These are phyloP conservation scores for Pocillopora meandrina DNA, from an alignment of 92 coral and sea anemone genomes.

Conservation along the genomic window DNA sequence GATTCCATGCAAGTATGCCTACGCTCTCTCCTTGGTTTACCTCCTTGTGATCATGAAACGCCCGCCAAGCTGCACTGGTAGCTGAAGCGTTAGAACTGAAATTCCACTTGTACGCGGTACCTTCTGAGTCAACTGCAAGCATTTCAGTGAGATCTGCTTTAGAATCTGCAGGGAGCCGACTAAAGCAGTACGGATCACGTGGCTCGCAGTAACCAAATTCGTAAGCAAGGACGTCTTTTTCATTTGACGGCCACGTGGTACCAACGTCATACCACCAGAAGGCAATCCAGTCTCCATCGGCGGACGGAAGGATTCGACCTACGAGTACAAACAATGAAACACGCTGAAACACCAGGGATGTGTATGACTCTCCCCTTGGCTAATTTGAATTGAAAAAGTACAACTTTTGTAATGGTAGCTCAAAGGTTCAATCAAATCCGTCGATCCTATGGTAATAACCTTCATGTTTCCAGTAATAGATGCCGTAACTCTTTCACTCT, in stretches of 20 bases:
- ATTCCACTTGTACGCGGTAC: slow-evolving; percentile 52
- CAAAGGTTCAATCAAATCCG: too few species aligned
- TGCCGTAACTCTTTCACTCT: too few species aligned
- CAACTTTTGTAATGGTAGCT: too few species aligned
- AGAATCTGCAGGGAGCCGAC: slow-evolving; percentile 67
- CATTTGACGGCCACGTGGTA: slow-evolving; percentile 50
- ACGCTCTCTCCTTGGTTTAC: slow-evolving; percentile 11
- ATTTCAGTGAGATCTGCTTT: slow-evolving; percentile 59
- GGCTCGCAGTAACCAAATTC: slow-evolving; percentile 59
- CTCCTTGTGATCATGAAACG: slow-evolving; percentile 68
- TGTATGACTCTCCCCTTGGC: too few species aligned
- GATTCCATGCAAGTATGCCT: slow-evolving; percentile 43
- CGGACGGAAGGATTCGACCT: background rate
- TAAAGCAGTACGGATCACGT: slow-evolving; percentile 59
- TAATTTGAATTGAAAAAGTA: too few species aligned
- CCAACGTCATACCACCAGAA: slow-evolving; percentile 75
- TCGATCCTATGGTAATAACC: too few species aligned
- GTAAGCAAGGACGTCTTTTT: slow-evolving; percentile 59
- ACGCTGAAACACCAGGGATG: too few species aligned
- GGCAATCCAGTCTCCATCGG: slow-evolving; percentile 62
- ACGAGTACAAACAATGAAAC: too few species aligned
- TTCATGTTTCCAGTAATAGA: too few species aligned
- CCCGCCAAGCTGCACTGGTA: slow-evolving; percentile 70
- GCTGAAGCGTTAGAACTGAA: slow-evolving; percentile 50
- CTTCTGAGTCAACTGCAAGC: slow-evolving; percentile 64